Percentiles rank a stretch among this genome's conserved stretches.
Conservation (phyloP, 2,888 invertebrate genomes). For the Phragmatobia fuliginosa region DNA sequence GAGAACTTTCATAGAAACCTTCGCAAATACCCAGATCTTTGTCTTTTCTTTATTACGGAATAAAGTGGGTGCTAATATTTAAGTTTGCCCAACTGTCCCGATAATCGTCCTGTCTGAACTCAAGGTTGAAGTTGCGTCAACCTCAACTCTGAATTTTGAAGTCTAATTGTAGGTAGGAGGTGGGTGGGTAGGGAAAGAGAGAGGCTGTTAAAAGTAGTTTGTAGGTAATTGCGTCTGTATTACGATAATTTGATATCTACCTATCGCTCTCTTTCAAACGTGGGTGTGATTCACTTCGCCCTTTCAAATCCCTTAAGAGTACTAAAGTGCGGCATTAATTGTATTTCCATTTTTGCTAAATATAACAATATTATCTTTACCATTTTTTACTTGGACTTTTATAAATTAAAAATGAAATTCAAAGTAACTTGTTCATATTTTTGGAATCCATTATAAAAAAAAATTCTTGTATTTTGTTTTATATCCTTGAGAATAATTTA, state of each 20-base stretch:
- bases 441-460: background rate
- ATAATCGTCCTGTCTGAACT: too few species aligned
- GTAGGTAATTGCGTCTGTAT: background rate
- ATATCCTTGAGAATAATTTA: too few species aligned
- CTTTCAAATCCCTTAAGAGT: slow-evolving; percentile 7
- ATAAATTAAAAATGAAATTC: background rate
- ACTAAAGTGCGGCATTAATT: background rate
- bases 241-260: background rate
- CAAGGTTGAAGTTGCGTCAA: too few species aligned
- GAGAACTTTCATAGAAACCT: too few species aligned
- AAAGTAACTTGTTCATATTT: background rate
- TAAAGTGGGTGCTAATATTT: too few species aligned
- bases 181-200: too few species aligned
- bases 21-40: background rate
- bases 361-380: too few species aligned
- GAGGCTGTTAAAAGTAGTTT: background rate
- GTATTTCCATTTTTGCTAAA: background rate
- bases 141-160: too few species aligned
- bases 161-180: too few species aligned
- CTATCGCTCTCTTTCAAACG: background rate
- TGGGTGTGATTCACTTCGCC: slow-evolving; percentile 6
- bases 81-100: too few species aligned
- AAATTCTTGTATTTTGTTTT: too few species aligned
- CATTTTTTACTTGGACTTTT: background rate
- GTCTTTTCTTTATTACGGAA: too few species aligned